These are phyloP conservation scores for Lasioglossum malachurum DNA, from an alignment of 2,888 invertebrate species.

Conservation along the genomic window DNA sequence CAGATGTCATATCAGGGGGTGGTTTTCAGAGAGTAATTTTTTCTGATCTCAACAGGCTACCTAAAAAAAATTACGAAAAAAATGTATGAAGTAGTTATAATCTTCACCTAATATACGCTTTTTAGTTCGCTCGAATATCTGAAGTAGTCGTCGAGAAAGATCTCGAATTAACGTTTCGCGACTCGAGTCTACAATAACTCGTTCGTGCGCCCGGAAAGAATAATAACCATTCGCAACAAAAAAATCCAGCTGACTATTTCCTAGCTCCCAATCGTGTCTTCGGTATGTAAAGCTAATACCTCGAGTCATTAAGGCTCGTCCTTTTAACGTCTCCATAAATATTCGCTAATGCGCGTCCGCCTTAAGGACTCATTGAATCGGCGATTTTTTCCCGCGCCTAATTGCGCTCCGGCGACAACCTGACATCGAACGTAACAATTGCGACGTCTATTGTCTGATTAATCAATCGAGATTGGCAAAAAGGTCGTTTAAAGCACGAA, in stretches of 20 bases:
- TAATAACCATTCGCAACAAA: background rate
- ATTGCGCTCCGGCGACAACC: background rate
- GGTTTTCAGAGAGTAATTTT: background rate
- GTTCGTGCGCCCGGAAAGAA: background rate
- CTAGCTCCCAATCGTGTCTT: slow-evolving; percentile 21
- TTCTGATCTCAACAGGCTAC: background rate
- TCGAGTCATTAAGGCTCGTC: slow-evolving; percentile 51
- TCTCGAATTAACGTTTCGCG: background rate
- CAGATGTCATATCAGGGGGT: too few relatives aligned
- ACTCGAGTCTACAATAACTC: slow-evolving; percentile 16
- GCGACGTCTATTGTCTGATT: background rate
- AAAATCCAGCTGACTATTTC: slow-evolving; percentile 29
- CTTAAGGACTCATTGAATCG: slow-evolving; percentile 42
- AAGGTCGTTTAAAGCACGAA: background rate
- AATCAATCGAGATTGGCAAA: too few relatives aligned
- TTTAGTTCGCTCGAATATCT: background rate
- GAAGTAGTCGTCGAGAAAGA: background rate
- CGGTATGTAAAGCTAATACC: slow-evolving; percentile 51
- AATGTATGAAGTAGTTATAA: background rate
- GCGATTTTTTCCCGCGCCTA: slow-evolving; percentile 14
- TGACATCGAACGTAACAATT: background rate
- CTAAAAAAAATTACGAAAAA: background rate
- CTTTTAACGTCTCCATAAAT: slow-evolving; percentile 54
- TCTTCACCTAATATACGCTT: background rate
- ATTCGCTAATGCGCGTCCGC: slow-evolving; percentile 46